Percentiles rank a stretch among this genome's conserved stretches.
Evolutionary conservation across 2,113 vertebrate species (phyloP).

Genomic region (Lycaon pictus): DNA sequence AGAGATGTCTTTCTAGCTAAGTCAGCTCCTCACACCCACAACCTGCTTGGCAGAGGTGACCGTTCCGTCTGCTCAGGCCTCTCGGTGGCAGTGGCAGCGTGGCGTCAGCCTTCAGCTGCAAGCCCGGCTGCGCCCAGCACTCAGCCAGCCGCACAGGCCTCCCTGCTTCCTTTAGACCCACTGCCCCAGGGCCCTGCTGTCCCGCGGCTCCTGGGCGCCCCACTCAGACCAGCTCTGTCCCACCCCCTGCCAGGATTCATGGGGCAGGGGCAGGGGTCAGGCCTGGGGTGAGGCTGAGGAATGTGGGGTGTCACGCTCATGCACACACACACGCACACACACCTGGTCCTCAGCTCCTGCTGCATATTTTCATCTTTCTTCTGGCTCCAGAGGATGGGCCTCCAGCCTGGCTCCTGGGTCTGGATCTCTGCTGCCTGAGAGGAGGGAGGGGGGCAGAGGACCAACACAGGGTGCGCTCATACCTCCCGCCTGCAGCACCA

Average conservation of each 20-base stretch:
- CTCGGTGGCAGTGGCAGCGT: neutral
- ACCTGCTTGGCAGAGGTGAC: neutral
- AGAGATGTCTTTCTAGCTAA: too few relatives aligned
- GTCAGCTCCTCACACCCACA: neutral
- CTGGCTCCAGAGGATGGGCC: neutral
- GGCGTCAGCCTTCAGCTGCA: neutral
- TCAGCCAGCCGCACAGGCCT: neutral
- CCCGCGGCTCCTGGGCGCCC: neutral
- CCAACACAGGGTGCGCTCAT: neutral
- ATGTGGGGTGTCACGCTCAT: slow-evolving; percentile 48
- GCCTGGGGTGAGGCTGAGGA: slow-evolving; percentile 72
- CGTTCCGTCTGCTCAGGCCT: neutral
- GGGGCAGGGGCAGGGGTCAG: slow-evolving; percentile 78
- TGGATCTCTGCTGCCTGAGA: neutral
- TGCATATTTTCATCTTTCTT: slow-evolving; percentile 63
- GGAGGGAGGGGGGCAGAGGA: neutral
- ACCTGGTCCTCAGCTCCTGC: slow-evolving; percentile 71
- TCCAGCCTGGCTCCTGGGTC: neutral
- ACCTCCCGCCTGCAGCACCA: neutral
- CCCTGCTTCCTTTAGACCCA: neutral
- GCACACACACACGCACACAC: neutral
- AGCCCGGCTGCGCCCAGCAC: fast-evolving
- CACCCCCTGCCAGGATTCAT: neutral
- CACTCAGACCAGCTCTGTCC: neutral
- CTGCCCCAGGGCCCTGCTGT: fast-evolving